These are phyloP conservation scores for Aspidapion aeneum DNA, from an alignment of 2,888 invertebrate genomes.

Conservation along the genomic window DNA sequence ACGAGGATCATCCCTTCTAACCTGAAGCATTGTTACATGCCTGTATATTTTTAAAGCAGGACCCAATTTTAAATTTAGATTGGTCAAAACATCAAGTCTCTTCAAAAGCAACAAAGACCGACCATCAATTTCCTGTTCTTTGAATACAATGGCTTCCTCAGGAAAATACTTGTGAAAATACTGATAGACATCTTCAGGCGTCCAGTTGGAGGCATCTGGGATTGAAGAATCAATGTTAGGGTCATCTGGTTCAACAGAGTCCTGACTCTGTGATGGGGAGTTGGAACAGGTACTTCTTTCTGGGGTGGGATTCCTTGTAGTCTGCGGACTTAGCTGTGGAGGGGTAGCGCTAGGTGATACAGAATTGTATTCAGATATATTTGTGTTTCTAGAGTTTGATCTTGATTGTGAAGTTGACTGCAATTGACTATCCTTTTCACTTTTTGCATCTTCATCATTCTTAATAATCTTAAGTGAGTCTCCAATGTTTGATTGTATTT, in stretches of 20 bases:
- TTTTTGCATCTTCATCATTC: not conserved
- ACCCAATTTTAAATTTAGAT: conserved; percentile 79
- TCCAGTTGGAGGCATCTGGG: conserved; percentile 81
- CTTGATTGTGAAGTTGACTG: conserved; percentile 8
- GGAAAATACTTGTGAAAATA: conserved; percentile 77
- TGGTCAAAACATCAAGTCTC: conserved; percentile 78
- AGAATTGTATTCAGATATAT: not conserved
- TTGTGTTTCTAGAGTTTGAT: not conserved
- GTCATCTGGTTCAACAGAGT: conserved; percentile 42
- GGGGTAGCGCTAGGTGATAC: conserved; percentile 3
- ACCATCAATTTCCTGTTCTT: conserved; percentile 89
- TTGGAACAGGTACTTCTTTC: conserved; percentile 14
- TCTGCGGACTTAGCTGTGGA: conserved; percentile 15
- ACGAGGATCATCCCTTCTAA: conserved; percentile 67
- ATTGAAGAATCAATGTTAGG: conserved; percentile 60
- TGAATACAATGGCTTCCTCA: conserved; percentile 75
- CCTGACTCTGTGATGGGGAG: conserved; percentile 15
- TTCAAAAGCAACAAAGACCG: conserved; percentile 79
- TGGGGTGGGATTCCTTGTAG: conserved; percentile 2
- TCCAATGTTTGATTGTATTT: conserved; percentile 44
- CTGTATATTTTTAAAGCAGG: conserved; percentile 50
- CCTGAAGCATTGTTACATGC: conserved; percentile 68
- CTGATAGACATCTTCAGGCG: conserved; percentile 74
- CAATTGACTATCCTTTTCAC: conserved; percentile 5
- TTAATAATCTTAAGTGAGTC: conserved; percentile 16